Conservation (phyloP, 92 coral and sea anemone genomes). For the Metridium senile region DNA sequence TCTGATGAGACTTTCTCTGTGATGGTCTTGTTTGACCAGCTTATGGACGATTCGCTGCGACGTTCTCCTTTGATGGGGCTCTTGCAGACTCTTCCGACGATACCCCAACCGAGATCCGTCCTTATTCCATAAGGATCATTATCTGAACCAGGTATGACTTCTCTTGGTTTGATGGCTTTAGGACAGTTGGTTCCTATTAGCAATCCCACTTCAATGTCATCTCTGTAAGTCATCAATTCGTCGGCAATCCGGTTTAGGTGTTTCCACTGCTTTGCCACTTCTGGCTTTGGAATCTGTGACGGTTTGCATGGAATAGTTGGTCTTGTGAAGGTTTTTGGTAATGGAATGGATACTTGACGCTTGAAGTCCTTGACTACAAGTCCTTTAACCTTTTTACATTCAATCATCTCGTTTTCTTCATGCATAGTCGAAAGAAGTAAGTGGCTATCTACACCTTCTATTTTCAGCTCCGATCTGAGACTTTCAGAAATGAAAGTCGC, state of each 20-base stretch:
- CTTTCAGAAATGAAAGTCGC: conserved; percentile 57
- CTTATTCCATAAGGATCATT: conserved; percentile 49
- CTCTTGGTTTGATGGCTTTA: conserved; percentile 57
- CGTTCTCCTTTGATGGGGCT: too few species aligned
- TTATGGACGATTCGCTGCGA: too few species aligned
- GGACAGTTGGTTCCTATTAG: conserved; percentile 56
- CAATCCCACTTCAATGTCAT: conserved; percentile 43
- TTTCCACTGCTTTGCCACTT: conserved; percentile 45
- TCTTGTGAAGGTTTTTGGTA: conserved; percentile 49
- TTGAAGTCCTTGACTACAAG: conserved; percentile 36
- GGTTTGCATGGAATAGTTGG: conserved; percentile 37
- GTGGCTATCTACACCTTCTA: conserved; percentile 50
- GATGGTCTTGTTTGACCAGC: too few species aligned
- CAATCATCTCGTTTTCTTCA: conserved; percentile 40
- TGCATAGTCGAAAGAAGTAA: conserved; percentile 55
- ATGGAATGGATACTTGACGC: conserved; percentile 12
- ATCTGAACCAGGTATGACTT: conserved; percentile 47
- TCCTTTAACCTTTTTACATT: conserved; percentile 38
- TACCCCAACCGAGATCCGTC: conserved; percentile 66
- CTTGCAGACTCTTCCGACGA: too few species aligned
- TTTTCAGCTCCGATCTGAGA: conserved; percentile 19
- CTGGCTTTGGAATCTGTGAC: conserved; percentile 58
- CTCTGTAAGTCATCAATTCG: conserved; percentile 48
- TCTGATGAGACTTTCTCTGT: neutral
- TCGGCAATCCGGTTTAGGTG: conserved; percentile 46